A percentile compares a stretch with the other conserved stretches of the same genome.
These are phyloP conservation scores for Phengaris arion DNA, from an alignment of 2,888 invertebrate species.

Conservation along the genomic window DNA sequence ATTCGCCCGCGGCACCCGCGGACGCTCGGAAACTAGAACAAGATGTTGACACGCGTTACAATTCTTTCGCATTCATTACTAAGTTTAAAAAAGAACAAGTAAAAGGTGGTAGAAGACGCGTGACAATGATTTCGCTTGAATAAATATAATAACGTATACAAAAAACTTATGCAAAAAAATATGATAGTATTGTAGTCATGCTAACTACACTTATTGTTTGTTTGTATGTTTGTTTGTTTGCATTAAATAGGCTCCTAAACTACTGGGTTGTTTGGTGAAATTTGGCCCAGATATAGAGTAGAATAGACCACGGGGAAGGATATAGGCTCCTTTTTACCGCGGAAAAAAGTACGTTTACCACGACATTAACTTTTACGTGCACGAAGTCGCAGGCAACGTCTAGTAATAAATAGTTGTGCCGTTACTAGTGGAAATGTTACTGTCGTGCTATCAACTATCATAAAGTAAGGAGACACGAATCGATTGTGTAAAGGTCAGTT, in stretches of 20 bases:
- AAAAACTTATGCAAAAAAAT: not conserved
- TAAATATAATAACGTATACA: not conserved
- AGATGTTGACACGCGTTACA: slow-evolving; percentile 30
- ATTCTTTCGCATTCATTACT: slow-evolving; percentile 14
- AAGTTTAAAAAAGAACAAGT: not conserved
- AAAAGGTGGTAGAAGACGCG: no score
- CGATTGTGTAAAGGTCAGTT: slow-evolving; percentile 73
- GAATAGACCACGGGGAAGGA: no score
- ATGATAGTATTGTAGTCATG: not conserved
- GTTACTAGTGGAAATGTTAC: not conserved
- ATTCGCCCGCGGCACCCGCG: slow-evolving; percentile 74
- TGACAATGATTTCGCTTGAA: not conserved
- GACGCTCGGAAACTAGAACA: slow-evolving; percentile 69
- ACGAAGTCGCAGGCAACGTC: no score
- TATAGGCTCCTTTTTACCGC: no score
- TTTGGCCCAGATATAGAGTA: no score
- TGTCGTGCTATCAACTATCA: not conserved
- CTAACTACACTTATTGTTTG: not conserved
- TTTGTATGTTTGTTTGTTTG: no score
- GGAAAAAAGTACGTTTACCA: no score
- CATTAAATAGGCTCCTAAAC: no score
- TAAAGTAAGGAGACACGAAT: slow-evolving; percentile 47
- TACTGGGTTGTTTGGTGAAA: no score
- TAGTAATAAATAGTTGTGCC: not conserved
- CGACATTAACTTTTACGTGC: no score